Conservation (phyloP, 2,797 vertebrate species). For the Rhinella marina region DNA sequence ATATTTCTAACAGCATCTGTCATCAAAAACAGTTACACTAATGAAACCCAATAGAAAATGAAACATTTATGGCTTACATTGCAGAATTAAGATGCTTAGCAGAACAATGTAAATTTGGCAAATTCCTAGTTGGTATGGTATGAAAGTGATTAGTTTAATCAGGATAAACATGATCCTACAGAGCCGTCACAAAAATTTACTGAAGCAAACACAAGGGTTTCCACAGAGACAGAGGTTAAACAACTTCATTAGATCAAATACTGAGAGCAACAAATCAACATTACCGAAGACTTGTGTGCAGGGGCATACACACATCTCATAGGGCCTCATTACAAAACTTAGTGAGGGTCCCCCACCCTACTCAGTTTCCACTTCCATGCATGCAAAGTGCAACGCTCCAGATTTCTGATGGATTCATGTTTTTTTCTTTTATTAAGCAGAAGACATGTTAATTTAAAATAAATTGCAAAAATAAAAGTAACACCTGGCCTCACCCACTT, state of each 20-base stretch:
- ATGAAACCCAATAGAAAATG: slow-evolving; percentile 11
- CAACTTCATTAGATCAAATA: not conserved
- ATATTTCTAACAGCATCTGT: slow-evolving; percentile 24
- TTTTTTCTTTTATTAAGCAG: too few species aligned
- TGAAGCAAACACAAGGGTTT: not conserved
- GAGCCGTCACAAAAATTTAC: slow-evolving; percentile 1
- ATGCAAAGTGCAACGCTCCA: too few species aligned
- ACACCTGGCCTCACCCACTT: too few species aligned
- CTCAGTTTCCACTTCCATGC: too few species aligned
- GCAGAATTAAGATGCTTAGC: slow-evolving; percentile 24
- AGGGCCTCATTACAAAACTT: too few species aligned
- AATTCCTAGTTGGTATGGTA: slow-evolving; percentile 17
- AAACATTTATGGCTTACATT: slow-evolving; percentile 33
- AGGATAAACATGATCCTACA: slow-evolving; percentile 3
- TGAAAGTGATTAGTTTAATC: slow-evolving; percentile 27
- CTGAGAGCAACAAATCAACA: not conserved
- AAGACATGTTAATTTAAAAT: too few species aligned
- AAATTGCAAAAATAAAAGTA: too few species aligned
- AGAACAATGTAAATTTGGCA: slow-evolving; percentile 15
- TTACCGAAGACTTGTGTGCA: not conserved
- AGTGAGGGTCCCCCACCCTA: too few species aligned
- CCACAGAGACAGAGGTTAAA: slow-evolving; percentile 20
- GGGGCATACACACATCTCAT: too few species aligned
- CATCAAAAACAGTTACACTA: slow-evolving; percentile 10
- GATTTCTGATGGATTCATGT: too few species aligned